A percentile compares a stretch with the other conserved stretches of the same genome.
These are phyloP conservation scores for Caenorhabditis doughertyi DNA, from an alignment of 2,888 invertebrate genomes.

Conservation along the genomic window DNA sequence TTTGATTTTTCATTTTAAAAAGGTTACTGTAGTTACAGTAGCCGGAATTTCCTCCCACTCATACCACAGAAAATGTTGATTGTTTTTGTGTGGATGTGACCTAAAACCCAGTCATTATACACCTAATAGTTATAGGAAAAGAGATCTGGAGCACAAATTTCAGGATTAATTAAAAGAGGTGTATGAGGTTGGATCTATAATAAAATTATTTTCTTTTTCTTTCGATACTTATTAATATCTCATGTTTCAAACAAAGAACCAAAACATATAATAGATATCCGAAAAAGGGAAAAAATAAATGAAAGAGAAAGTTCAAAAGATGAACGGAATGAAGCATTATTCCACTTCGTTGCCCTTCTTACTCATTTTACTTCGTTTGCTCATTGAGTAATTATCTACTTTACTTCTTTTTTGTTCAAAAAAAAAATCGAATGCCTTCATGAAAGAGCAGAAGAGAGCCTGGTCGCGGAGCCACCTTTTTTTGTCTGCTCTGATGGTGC, in stretches of 20 bases:
- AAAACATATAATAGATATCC: constrained; percentile 13
- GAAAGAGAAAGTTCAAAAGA: constrained; percentile 38
- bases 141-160: constrained; percentile 23
- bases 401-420: constrained; percentile 18
- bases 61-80: no score
- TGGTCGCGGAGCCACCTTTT: constrained; percentile 18
- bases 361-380: constrained; percentile 4
- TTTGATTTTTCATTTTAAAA: background rate
- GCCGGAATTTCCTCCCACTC: no score
- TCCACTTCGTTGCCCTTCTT: constrained; percentile 13
- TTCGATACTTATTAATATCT: background rate
- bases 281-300: background rate
- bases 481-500: constrained; percentile 11
- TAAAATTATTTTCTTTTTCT: constrained; percentile 1
- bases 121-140: background rate
- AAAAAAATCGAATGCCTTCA: constrained; percentile 29
- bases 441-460: constrained; percentile 39
- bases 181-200: no score
- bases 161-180: constrained; percentile 8
- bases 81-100: no score
- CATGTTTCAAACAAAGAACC: constrained; percentile 1
- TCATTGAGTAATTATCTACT: constrained; percentile 41
- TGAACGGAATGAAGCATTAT: constrained; percentile 13
- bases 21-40: background rate
- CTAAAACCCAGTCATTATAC: background rate